These are phyloP conservation scores for Cyanocitta stelleri DNA, from an alignment of 2,113 vertebrate species.

Conservation along the genomic window DNA sequence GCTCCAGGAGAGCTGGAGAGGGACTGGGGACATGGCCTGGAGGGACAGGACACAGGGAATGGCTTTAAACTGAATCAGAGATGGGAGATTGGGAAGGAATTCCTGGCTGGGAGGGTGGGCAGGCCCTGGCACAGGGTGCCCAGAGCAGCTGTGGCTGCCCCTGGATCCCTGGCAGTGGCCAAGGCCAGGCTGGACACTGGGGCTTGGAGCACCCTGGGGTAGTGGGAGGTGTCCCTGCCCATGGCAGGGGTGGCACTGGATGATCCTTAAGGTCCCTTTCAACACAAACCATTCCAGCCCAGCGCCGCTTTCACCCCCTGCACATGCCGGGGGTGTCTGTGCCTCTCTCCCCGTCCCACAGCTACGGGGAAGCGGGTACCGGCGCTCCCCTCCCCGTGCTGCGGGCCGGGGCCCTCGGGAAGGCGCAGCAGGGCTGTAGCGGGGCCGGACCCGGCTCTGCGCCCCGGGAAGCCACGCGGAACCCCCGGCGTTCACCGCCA, in stretches of 20 bases:
- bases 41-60: not conserved
- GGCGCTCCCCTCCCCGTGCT: not conserved
- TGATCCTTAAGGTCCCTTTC: accelerated
- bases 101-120: accelerated
- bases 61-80: not conserved
- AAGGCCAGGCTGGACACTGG: accelerated
- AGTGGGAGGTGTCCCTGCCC: not conserved
- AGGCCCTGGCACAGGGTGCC: not conserved
- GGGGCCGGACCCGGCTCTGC: too few species aligned
- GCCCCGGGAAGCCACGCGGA: accelerated
- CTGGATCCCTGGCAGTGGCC: not conserved
- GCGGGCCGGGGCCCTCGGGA: too few species aligned
- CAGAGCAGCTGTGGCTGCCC: not conserved
- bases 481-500: accelerated
- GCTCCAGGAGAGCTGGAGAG: not conserved
- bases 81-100: not conserved
- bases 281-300: not conserved
- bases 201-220: not conserved
- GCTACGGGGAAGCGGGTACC: not conserved
- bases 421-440: not conserved
- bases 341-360: not conserved
- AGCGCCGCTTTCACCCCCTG: not conserved
- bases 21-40: not conserved
- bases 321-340: not conserved
- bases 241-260: not conserved